These are phyloP conservation scores for Caenorhabditis angaria DNA, from an alignment of 2,888 invertebrate species.

Conservation along the genomic window DNA sequence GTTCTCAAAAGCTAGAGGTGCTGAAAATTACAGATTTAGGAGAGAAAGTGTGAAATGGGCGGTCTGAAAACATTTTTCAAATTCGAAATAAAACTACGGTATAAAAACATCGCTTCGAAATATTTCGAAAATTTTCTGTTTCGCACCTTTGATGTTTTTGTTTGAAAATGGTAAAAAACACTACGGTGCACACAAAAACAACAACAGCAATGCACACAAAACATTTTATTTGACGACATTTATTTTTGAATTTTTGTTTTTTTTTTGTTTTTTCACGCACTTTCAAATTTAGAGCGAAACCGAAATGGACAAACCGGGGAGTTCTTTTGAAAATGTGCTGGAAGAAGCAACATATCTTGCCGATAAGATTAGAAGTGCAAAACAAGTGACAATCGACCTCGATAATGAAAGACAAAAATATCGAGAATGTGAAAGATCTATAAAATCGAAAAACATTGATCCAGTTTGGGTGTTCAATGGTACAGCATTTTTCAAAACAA, in stretches of 20 bases:
- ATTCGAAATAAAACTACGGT: no score
- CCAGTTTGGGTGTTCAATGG: slow-evolving; percentile 39
- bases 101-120: no score
- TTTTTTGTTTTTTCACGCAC: no score
- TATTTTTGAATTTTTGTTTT: background rate
- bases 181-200: background rate
- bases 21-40: no score
- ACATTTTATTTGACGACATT: slow-evolving; percentile 6
- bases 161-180: background rate
- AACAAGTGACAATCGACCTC: slow-evolving; percentile 23
- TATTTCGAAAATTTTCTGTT: no score
- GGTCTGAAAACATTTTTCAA: no score
- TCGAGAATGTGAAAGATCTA: slow-evolving; percentile 23
- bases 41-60: no score
- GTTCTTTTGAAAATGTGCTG: background rate
- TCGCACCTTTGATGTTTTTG: background rate
- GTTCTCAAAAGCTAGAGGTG: no score
- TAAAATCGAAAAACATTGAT: slow-evolving; percentile 21
- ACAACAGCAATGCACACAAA: background rate
- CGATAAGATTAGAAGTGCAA: slow-evolving; percentile 24
- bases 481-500: slow-evolving; percentile 27
- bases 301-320: background rate
- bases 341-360: background rate
- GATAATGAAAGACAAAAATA: slow-evolving; percentile 32
- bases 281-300: background rate